These are phyloP conservation scores for Carabus problematicus DNA, from an alignment of 2,888 invertebrate species.

Conservation along the genomic window DNA sequence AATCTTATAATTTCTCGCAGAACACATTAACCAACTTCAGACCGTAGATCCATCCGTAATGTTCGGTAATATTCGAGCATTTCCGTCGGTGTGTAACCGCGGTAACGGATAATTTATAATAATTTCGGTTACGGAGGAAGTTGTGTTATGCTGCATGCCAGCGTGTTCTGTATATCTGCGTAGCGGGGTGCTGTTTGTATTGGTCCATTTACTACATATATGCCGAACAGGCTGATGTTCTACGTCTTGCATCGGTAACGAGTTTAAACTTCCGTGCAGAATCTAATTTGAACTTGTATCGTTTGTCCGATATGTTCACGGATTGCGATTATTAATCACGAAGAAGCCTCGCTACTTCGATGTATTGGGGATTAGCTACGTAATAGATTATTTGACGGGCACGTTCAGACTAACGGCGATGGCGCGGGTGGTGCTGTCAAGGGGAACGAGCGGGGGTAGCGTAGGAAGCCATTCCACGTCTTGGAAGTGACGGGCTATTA, in stretches of 20 bases:
- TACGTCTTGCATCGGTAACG: slow-evolving; percentile 31
- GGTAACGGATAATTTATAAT: slow-evolving; percentile 26
- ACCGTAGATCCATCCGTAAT: no score
- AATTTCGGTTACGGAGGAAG: slow-evolving; percentile 19
- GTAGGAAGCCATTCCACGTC: slow-evolving; percentile 28
- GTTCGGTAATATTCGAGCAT: no score
- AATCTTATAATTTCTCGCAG: no score
- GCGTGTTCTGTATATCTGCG: slow-evolving; percentile 2
- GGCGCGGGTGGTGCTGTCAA: neutral
- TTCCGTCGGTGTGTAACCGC: no score
- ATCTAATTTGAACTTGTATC: slow-evolving; percentile 40
- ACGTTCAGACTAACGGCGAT: neutral
- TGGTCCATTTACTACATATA: no score
- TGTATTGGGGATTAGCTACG: slow-evolving; percentile 36
- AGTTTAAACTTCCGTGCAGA: slow-evolving; percentile 33
- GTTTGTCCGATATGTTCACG: slow-evolving; percentile 30
- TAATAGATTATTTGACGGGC: slow-evolving; percentile 35
- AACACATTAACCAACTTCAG: no score
- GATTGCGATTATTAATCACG: slow-evolving; percentile 40
- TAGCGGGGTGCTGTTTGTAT: neutral
- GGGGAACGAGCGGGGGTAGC: no score
- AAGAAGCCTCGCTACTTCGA: slow-evolving; percentile 21
- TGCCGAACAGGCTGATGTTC: neutral
- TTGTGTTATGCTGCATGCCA: neutral
- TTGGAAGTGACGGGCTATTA: slow-evolving; percentile 36